Evolutionary conservation across 2,888 invertebrate genomes (phyloP).

Genomic region (Chrysodeixis includens): DNA sequence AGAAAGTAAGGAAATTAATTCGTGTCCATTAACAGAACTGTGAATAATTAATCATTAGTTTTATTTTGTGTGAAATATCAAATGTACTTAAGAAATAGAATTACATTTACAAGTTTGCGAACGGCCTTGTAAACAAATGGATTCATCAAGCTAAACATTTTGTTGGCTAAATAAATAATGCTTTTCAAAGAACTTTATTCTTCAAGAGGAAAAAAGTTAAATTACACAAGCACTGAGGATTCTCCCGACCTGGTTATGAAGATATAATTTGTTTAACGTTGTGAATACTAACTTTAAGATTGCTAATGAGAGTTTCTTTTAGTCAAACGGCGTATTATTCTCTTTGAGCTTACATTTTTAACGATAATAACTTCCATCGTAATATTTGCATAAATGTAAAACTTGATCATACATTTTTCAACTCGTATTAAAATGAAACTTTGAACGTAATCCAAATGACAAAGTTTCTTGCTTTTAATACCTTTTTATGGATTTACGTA

Average conservation of each 20-base stretch:
- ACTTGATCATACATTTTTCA: not conserved
- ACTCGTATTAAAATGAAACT: conserved; percentile 3
- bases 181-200: conserved; percentile 44
- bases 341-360: conserved; percentile 20
- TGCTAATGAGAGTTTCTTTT: conserved; percentile 44
- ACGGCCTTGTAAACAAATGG: conserved; percentile 36
- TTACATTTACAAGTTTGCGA: conserved; percentile 14
- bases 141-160: conserved; percentile 40
- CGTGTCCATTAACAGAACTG: conserved; percentile 2
- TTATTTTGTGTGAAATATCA: conserved; percentile 8
- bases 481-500: conserved; percentile 10
- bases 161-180: conserved; percentile 51
- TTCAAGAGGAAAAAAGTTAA: conserved; percentile 42
- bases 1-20: not conserved
- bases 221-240: conserved; percentile 37
- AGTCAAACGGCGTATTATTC: conserved; percentile 32
- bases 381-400: conserved; percentile 8
- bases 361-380: conserved; percentile 17
- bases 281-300: conserved; percentile 49
- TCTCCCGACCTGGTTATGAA: conserved; percentile 47
- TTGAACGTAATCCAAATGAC: not conserved
- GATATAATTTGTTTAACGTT: conserved; percentile 52
- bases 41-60: not conserved
- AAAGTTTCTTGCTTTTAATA: conserved; percentile 1
- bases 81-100: conserved; percentile 22